A percentile compares a stretch with the other conserved stretches of the same genome.
Evolutionary conservation across 2,113 vertebrate species (phyloP).

Genomic region (Macrotus californicus): DNA sequence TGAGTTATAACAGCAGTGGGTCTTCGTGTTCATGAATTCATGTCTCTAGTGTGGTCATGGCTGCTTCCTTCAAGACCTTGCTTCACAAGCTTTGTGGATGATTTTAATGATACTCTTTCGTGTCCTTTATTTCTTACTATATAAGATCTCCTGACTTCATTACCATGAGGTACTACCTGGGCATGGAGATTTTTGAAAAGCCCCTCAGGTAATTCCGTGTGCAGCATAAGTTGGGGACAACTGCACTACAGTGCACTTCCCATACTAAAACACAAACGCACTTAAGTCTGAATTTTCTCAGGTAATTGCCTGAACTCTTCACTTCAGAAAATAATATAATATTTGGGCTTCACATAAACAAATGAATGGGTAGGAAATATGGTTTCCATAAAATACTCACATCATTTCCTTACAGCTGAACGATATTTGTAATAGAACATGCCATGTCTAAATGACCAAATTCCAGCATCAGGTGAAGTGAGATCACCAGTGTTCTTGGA

Average conservation of each 20-base stretch:
- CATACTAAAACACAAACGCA: background rate
- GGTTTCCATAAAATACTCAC: background rate
- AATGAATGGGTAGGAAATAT: background rate
- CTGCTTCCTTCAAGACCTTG: background rate
- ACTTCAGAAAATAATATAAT: background rate
- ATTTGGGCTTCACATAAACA: background rate
- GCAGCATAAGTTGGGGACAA: background rate
- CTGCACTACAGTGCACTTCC: background rate
- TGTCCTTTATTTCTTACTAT: background rate
- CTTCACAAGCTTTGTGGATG: background rate
- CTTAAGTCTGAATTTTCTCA: background rate
- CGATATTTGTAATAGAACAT: background rate
- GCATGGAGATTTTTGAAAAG: background rate
- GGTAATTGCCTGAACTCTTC: slow-evolving; percentile 10
- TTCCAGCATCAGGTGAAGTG: background rate
- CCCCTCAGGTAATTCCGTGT: background rate
- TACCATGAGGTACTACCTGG: background rate
- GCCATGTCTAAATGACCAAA: background rate
- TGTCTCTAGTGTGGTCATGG: background rate
- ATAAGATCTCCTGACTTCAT: background rate
- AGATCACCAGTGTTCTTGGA: background rate
- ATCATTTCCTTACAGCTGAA: background rate
- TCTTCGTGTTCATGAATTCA: background rate
- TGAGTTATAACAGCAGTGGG: background rate
- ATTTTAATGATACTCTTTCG: background rate